Conservation (phyloP, 2,113 vertebrate genomes). For the Perccottus glenii region DNA sequence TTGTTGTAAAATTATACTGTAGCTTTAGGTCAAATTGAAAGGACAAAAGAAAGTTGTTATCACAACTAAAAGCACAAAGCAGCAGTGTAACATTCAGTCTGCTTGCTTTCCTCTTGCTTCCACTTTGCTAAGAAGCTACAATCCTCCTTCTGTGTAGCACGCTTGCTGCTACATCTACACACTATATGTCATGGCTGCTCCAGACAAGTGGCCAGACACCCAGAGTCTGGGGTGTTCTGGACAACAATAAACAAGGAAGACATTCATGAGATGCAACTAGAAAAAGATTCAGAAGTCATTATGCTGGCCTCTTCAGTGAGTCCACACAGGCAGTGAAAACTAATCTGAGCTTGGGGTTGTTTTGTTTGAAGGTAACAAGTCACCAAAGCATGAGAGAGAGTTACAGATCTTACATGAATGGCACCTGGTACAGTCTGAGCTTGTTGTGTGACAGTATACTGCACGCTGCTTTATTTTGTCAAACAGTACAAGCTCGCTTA, state of each 20-base stretch:
- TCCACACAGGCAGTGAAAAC: background rate
- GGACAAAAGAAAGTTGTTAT: slow-evolving; percentile 19
- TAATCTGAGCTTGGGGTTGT: background rate
- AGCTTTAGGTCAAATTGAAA: slow-evolving; percentile 19
- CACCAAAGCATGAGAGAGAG: background rate
- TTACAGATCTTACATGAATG: slow-evolving; percentile 15
- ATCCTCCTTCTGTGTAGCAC: slow-evolving; percentile 23
- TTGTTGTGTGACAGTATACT: background rate
- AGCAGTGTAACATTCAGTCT: slow-evolving; percentile 19
- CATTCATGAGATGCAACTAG: slow-evolving; percentile 32
- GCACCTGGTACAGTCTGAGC: slow-evolving; percentile 10
- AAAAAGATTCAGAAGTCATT: background rate
- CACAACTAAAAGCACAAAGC: slow-evolving; percentile 39
- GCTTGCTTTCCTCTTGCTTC: slow-evolving; percentile 52
- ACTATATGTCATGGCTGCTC: slow-evolving; percentile 36
- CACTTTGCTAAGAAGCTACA: slow-evolving; percentile 44
- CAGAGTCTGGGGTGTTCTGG: slow-evolving; percentile 52
- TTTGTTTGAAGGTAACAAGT: background rate
- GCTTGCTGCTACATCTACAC: slow-evolving; percentile 52
- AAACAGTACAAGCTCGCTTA: background rate
- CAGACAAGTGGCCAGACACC: slow-evolving; percentile 62
- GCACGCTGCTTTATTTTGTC: background rate
- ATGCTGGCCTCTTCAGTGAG: background rate
- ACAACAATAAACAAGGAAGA: slow-evolving; percentile 63
- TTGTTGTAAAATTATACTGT: background rate